A percentile compares a stretch with the other conserved stretches of the same genome.
These are phyloP conservation scores for Poecilus cupreus DNA, from an alignment of 2,888 invertebrate species.

Conservation along the genomic window DNA sequence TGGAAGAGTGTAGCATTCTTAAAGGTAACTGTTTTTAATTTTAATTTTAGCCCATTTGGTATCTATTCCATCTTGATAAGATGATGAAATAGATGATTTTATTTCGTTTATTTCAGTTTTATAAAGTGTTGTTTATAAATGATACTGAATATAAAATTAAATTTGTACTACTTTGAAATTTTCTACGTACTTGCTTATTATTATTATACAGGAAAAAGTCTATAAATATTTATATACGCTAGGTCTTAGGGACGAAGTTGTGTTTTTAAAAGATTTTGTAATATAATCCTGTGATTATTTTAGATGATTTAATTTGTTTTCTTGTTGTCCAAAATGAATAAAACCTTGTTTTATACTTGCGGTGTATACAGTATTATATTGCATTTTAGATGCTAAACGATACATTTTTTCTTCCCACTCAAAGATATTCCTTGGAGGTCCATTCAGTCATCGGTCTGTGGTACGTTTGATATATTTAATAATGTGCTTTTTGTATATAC, in stretches of 20 bases:
- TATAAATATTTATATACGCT: slow-evolving; percentile 23
- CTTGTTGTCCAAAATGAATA: slow-evolving; percentile 38
- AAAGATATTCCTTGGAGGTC: slow-evolving; percentile 20
- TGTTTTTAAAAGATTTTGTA: slow-evolving; percentile 40
- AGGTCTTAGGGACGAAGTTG: slow-evolving; percentile 8
- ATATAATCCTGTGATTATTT: slow-evolving; percentile 34
- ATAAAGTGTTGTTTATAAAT: slow-evolving; percentile 39
- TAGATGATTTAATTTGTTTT: slow-evolving; percentile 9
- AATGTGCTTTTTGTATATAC: slow-evolving; percentile 58
- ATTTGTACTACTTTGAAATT: neutral
- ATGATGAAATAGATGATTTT: neutral
- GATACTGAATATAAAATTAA: neutral
- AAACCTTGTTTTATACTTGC: slow-evolving; percentile 31
- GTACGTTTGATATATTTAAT: slow-evolving; percentile 53
- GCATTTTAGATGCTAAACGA: slow-evolving; percentile 35
- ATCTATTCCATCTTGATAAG: slow-evolving; percentile 6
- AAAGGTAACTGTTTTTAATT: slow-evolving; percentile 35
- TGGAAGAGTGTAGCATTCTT: slow-evolving; percentile 49
- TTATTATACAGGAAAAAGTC: neutral
- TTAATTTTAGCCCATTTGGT: neutral
- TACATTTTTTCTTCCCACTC: slow-evolving; percentile 12
- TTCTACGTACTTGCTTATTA: neutral
- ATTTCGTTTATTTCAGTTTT: slow-evolving; percentile 34
- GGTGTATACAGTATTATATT: slow-evolving; percentile 27
- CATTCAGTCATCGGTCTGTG: slow-evolving; percentile 31